Base-by-base conservation (phyloP, 2,113 vertebrate species). In the Argyrosomus japonicus region DNA sequence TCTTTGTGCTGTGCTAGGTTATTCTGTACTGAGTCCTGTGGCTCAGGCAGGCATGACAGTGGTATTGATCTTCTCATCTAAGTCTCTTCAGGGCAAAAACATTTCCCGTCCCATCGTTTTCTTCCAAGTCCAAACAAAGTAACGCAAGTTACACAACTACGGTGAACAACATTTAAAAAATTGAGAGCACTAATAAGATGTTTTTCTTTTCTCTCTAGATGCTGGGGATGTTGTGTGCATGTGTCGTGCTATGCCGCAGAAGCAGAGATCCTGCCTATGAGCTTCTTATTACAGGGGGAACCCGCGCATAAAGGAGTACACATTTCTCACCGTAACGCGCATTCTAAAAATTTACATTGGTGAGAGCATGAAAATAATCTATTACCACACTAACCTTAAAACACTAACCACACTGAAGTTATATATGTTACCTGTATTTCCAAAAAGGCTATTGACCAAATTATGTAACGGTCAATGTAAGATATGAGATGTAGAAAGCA, bases 141-240 rank as follows among this genome's bases (percentile, higher is more conserved):
- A 25, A 21, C 15, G 0, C 0, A 1, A 47, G 11, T 50, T 48
- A 58, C 21, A 80, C 62, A 50, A 50, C n/a, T 29, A 7, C 8
- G 3, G 63, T 29, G 10, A 62, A 40, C 12, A 6, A 36, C 15
- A 4, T 2, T 50, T 68, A 0, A 27, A 27, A 14, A 18, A 57
- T 1, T 6, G 21, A 53, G 11, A 71, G 15, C 36, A 48, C 14
- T 21, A 48, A 40, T 19, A 8, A 6, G 23, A 5, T 29, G 6
- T 29, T 0, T 40, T 2, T 75, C 15, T 75, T 14, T 80, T 40
- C 67, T 64, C 90, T 53, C 61, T 53, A 99, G 98, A 95, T 99
- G 85, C 95, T 99, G 94, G 98, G 98, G 79, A 98, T 99, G 97
- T 87, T 99, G 89, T 98, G 97, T 76, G 97, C 97, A 1, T 97